Conservation (phyloP, 2,888 invertebrate genomes). For the Agrotis clavis region DNA sequence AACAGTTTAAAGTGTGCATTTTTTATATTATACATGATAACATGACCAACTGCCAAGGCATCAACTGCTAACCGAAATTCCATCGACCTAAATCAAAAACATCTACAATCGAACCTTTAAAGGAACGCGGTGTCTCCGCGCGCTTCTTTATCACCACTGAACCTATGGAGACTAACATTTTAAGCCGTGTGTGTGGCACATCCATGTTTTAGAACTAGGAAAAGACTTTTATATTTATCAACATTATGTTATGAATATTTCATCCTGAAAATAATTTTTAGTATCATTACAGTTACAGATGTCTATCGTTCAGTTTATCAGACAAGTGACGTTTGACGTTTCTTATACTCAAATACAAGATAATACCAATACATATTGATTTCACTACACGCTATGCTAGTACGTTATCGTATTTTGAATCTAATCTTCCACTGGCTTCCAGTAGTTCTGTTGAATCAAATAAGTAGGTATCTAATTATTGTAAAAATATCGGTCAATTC, state of each 20-base stretch:
- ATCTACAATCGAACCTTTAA: neutral
- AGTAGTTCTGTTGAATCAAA: constrained; percentile 8
- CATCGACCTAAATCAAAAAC: neutral
- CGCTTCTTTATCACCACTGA: neutral
- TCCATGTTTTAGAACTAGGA: too few relatives aligned
- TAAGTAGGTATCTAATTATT: too few relatives aligned
- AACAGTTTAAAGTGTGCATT: too few relatives aligned
- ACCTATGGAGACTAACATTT: neutral
- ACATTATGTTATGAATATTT: neutral
- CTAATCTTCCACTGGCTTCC: constrained; percentile 3
- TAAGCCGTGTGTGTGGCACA: neutral
- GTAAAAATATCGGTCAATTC: constrained; percentile 1
- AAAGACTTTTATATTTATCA: neutral
- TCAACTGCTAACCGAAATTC: neutral
- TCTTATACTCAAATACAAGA: constrained; percentile 19
- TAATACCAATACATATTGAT: constrained; percentile 9
- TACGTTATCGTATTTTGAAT: neutral
- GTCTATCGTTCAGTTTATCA: constrained; percentile 7
- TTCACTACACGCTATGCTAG: neutral
- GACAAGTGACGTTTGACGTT: neutral
- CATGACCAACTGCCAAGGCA: too few relatives aligned
- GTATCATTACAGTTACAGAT: neutral
- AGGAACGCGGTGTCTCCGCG: neutral
- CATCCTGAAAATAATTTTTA: neutral
- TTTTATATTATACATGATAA: too few relatives aligned